Percentiles rank a stretch among this genome's conserved stretches.
Evolutionary conservation across 1,140 invertebrate genomes (phyloP).

Genomic region (Drosophila chauvacae): DNA sequence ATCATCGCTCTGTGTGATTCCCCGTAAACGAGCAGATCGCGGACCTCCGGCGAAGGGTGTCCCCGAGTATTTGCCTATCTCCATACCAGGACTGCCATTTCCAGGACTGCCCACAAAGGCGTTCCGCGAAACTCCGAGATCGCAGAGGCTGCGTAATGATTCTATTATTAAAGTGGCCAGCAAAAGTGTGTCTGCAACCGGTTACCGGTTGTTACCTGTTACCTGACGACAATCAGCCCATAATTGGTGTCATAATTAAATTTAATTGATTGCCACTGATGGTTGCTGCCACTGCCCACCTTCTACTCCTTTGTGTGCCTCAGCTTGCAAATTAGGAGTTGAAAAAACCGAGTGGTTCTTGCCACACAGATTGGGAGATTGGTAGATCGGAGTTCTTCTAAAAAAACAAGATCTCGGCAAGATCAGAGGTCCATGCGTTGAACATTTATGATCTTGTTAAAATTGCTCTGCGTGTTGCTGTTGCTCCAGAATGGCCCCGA

Average conservation of each 20-base stretch:
- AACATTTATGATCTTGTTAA: constrained; percentile 82
- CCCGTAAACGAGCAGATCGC: constrained; percentile 35
- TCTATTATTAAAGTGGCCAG: constrained; percentile 67
- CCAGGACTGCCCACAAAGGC: constrained; percentile 38
- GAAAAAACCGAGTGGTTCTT: constrained; percentile 35
- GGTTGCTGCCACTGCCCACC: neutral
- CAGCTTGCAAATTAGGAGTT: constrained; percentile 76
- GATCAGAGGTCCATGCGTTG: constrained; percentile 53
- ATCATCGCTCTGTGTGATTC: constrained; percentile 51
- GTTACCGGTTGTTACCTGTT: constrained; percentile 20
- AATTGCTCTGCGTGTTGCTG: constrained; percentile 60
- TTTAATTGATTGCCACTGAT: constrained; percentile 73
- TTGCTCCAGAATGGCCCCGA: constrained; percentile 49
- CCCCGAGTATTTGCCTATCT: constrained; percentile 62
- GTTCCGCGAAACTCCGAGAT: constrained; percentile 54
- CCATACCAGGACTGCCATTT: constrained; percentile 13
- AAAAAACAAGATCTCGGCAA: constrained; percentile 51
- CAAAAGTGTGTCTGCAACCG: constrained; percentile 43
- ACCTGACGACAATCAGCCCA: constrained; percentile 68
- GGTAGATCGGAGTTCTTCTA: neutral
- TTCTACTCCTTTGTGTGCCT: constrained; percentile 6
- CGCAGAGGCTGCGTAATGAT: constrained; percentile 60
- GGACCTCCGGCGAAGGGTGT: constrained; percentile 48
- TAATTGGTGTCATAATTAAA: constrained; percentile 83
- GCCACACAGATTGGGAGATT: constrained; percentile 20